phyloP scores from a whole-genome alignment of 2,797 vertebrate species.

The Xiphophorus birchmanni region DNA sequence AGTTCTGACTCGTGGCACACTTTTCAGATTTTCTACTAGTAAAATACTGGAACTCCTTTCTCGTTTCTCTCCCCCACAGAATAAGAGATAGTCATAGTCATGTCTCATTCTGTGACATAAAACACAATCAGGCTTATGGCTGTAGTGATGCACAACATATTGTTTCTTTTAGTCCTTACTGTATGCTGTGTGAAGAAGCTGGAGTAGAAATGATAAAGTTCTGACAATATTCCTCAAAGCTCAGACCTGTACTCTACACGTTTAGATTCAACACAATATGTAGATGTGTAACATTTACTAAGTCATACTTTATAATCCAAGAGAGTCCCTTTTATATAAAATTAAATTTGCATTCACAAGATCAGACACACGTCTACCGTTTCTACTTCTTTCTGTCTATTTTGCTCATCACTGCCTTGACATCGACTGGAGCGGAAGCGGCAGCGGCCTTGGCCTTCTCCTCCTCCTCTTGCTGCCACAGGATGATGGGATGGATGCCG shows the following conservation, averaged over 20 bases:
- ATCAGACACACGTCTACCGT: background rate
- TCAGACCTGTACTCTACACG: background rate
- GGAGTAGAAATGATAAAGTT: background rate
- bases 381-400: constrained; percentile 86
- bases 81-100: background rate
- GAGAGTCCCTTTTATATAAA: background rate
- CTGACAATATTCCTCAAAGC: background rate
- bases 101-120: background rate
- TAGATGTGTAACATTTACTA: background rate
- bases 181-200: background rate
- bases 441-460: constrained; percentile 87
- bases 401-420: constrained; percentile 98
- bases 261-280: background rate
- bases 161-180: background rate
- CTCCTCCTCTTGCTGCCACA: constrained; percentile 87
- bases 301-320: background rate
- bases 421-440: constrained; percentile 84
- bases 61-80: background rate
- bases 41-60: background rate
- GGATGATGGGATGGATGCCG: constrained; percentile 89
- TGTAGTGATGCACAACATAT: background rate
- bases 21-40: background rate
- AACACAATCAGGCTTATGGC: background rate
- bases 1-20: background rate
- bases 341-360: background rate